Evolutionary conservation across 2,797 vertebrate species (phyloP).

Genomic region (Pantherophis vulpinus): DNA sequence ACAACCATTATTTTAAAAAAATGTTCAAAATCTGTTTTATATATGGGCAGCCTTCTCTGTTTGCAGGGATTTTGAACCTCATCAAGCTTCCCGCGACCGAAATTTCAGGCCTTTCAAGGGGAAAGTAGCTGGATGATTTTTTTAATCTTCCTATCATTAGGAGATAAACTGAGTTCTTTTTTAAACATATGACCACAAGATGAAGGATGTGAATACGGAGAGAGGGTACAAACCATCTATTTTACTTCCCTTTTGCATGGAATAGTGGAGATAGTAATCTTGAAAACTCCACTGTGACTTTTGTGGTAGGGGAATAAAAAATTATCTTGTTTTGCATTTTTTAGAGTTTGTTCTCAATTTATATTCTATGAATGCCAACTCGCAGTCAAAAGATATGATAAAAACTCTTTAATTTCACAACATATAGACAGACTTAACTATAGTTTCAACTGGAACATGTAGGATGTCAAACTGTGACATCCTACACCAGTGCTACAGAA

Average conservation of each 20-base stretch:
- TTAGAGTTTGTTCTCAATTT: neutral
- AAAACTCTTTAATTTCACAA: neutral
- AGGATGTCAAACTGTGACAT: neutral
- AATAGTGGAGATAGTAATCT: neutral
- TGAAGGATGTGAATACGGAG: neutral
- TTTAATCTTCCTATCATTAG: neutral
- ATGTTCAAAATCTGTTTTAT: neutral
- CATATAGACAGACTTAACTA: neutral
- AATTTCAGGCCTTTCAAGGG: neutral
- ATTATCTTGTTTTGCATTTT: neutral
- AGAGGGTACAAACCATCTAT: neutral
- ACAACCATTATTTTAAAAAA: neutral
- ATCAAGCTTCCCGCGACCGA: neutral
- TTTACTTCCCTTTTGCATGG: neutral
- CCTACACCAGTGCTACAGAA: neutral
- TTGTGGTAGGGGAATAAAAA: neutral
- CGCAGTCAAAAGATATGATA: neutral
- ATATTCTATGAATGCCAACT: neutral
- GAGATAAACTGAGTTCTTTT: neutral
- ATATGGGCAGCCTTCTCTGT: neutral
- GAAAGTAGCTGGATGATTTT: neutral
- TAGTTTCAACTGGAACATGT: neutral
- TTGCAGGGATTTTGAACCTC: neutral
- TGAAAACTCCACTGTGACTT: neutral
- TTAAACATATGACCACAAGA: neutral